Percentiles rank a stretch among this genome's conserved stretches.
Conservation (phyloP, 2,797 vertebrate species). For the Neosilurus mollespiculum region DNA sequence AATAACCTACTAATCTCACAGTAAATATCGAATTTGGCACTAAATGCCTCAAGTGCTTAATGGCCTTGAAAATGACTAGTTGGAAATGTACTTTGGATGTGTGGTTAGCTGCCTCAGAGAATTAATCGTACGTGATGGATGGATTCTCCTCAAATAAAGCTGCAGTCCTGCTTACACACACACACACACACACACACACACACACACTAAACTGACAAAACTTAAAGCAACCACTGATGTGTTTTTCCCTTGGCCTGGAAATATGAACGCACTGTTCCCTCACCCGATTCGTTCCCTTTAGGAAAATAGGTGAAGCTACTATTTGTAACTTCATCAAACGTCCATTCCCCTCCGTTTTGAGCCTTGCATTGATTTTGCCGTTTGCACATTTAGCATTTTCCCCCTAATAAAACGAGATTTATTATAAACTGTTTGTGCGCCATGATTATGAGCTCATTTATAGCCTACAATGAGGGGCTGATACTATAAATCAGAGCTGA, state of each 20-base stretch:
- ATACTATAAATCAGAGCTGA: slow-evolving; percentile 75
- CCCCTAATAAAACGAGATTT: slow-evolving; percentile 35
- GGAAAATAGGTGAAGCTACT: slow-evolving; percentile 6
- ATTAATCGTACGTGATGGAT: slow-evolving; percentile 85
- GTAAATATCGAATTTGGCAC: slow-evolving; percentile 82
- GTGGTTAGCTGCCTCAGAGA: slow-evolving; percentile 85
- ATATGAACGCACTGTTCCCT: slow-evolving; percentile 11
- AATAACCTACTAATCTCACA: slow-evolving; percentile 87
- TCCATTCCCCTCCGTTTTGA: slow-evolving; percentile 6
- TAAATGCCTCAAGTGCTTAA: slow-evolving; percentile 88
- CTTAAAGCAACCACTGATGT: background rate
- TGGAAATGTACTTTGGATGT: slow-evolving; percentile 91
- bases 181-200: background rate
- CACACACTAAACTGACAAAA: background rate
- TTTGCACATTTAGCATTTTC: slow-evolving; percentile 34
- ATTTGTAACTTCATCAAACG: slow-evolving; percentile 35
- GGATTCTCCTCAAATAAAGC: slow-evolving; percentile 57
- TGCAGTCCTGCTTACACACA: slow-evolving; percentile 23
- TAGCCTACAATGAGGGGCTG: slow-evolving; percentile 48
- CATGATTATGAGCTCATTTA: slow-evolving; percentile 62
- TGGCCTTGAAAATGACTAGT: slow-evolving; percentile 88
- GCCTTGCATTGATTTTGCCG: slow-evolving; percentile 10
- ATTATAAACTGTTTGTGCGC: slow-evolving; percentile 51
- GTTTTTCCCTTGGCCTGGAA: background rate
- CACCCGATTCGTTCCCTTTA: slow-evolving; percentile 15